Evolutionary conservation across 2,797 vertebrate species (phyloP).

Genomic region (Streptopelia turtur): DNA sequence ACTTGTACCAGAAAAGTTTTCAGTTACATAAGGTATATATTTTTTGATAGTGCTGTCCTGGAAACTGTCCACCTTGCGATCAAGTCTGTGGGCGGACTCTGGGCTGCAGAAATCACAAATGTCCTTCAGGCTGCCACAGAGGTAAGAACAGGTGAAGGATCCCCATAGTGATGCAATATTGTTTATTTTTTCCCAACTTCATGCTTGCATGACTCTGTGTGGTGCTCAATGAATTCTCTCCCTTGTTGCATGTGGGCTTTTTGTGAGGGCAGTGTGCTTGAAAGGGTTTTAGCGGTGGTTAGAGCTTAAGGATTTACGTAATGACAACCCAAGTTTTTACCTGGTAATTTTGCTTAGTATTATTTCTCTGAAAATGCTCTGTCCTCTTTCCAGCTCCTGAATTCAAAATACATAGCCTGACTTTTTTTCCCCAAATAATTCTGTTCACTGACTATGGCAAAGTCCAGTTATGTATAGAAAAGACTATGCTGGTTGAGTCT

Average conservation of each 20-base stretch:
- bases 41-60: slow-evolving; percentile 88
- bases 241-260: background rate
- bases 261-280: background rate
- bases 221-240: background rate
- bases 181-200: background rate
- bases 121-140: slow-evolving; percentile 94
- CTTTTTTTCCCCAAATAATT: background rate
- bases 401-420: background rate
- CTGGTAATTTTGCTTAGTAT: background rate
- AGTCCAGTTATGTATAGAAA: background rate
- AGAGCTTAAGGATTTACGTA: background rate
- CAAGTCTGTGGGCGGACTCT: slow-evolving; percentile 89
- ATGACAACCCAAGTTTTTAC: background rate
- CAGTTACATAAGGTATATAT: background rate
- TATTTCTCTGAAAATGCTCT: background rate
- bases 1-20: background rate
- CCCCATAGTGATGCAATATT: background rate
- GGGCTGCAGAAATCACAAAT: slow-evolving; percentile 96
- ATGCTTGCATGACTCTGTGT: background rate
- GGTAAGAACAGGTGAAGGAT: slow-evolving; percentile 80
- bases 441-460: background rate
- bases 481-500: background rate
- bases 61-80: slow-evolving; percentile 94
- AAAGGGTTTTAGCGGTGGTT: background rate
- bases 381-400: background rate